Evolutionary conservation across 2,888 invertebrate species (phyloP).

Genomic region (Stegana nigrithorax): DNA sequence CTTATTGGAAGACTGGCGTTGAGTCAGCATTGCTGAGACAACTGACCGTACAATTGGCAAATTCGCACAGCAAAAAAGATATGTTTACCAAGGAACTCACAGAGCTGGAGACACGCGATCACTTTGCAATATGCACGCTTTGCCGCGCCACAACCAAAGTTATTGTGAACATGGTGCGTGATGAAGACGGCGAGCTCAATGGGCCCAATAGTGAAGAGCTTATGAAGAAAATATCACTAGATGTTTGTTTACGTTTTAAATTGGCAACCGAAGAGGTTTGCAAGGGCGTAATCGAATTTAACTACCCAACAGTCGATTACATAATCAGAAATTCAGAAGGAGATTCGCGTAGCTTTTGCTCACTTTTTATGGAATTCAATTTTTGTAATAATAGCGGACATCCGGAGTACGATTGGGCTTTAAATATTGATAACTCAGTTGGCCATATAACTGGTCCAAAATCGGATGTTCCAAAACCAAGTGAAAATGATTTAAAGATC

Average conservation of each 20-base stretch:
- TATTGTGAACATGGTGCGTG: conserved; percentile 65
- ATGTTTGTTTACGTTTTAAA: conserved; percentile 72
- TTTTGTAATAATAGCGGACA: conserved; percentile 50
- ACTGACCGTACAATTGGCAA: conserved; percentile 52
- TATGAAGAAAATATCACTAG: conserved; percentile 67
- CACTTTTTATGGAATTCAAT: conserved; percentile 55
- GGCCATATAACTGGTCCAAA: conserved; percentile 45
- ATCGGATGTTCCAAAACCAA: conserved; percentile 43
- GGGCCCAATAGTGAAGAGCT: conserved; percentile 41
- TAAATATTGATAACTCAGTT: conserved; percentile 41
- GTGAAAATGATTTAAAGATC: conserved; percentile 47
- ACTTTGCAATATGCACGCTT: conserved; percentile 53
- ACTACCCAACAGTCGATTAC: conserved; percentile 74
- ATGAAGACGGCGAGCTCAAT: conserved; percentile 69
- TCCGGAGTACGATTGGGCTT: conserved; percentile 54
- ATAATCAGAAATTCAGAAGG: conserved; percentile 70
- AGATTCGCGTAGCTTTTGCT: conserved; percentile 69
- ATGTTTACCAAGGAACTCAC: conserved; percentile 49
- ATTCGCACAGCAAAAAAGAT: conserved; percentile 54
- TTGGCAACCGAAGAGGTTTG: conserved; percentile 75
- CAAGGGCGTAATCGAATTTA: conserved; percentile 72
- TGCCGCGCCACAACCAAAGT: conserved; percentile 56
- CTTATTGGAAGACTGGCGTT: conserved; percentile 52
- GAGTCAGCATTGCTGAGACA: conserved; percentile 47
- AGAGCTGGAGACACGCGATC: conserved; percentile 46